A percentile compares a stretch with the other conserved stretches of the same genome.
Evolutionary conservation across 2,888 invertebrate species (phyloP).

Genomic region (Podabrus alpinus): DNA sequence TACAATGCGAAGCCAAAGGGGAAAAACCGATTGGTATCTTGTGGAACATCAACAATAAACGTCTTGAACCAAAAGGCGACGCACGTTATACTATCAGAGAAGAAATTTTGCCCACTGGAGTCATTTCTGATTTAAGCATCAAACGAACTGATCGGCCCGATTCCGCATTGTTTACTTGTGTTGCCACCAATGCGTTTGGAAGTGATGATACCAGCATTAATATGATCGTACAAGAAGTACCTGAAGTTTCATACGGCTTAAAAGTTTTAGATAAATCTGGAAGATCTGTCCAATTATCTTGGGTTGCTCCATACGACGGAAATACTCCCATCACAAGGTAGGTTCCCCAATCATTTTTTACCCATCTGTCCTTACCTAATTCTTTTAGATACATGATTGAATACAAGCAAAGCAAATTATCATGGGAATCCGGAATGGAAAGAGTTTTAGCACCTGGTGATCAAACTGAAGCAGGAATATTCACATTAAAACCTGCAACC

Average conservation of each 20-base stretch:
- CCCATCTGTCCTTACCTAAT: background rate
- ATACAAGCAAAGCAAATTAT: constrained; percentile 83
- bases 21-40: constrained; percentile 93
- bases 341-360: background rate
- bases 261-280: constrained; percentile 90
- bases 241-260: constrained; percentile 86
- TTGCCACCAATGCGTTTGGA: constrained; percentile 91
- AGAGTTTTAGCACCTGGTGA: constrained; percentile 88
- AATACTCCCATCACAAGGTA: constrained; percentile 83
- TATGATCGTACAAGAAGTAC: constrained; percentile 91
- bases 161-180: constrained; percentile 88
- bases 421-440: constrained; percentile 85
- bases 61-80: constrained; percentile 88
- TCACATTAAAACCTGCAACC: constrained; percentile 86
- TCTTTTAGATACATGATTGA: constrained; percentile 74
- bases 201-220: constrained; percentile 95
- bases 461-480: constrained; percentile 86
- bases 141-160: constrained; percentile 87
- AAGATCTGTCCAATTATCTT: constrained; percentile 85
- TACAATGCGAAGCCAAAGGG: constrained; percentile 91
- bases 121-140: constrained; percentile 86
- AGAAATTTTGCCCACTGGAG: constrained; percentile 85
- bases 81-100: constrained; percentile 85
- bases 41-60: constrained; percentile 94
- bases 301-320: constrained; percentile 91